Evolutionary conservation across 2,113 vertebrate genomes (phyloP).

Genomic region (Gobiocypris rarus): DNA sequence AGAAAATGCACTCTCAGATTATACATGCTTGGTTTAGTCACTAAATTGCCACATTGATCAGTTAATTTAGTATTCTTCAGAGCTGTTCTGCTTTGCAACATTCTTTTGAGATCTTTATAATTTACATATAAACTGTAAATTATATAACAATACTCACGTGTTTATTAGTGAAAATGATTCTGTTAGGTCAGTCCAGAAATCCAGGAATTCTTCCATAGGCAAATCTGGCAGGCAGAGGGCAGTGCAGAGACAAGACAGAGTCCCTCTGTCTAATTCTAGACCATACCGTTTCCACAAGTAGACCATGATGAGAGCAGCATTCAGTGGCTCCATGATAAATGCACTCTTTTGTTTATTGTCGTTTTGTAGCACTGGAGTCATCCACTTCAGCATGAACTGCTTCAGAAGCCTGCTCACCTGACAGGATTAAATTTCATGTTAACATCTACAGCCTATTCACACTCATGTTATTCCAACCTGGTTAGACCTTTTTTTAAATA

Average conservation of each 20-base stretch:
- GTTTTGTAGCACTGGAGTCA: constrained; percentile 64
- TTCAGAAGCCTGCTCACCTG: constrained; percentile 73
- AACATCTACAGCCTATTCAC: neutral
- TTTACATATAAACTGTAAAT: neutral
- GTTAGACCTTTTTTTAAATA: too few species aligned
- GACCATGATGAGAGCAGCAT: constrained; percentile 68
- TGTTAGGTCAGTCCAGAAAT: constrained; percentile 66
- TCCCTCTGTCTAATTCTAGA: constrained; percentile 35
- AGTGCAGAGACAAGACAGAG: constrained; percentile 63
- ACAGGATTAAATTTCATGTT: neutral
- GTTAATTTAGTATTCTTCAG: too few species aligned
- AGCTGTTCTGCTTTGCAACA: too few species aligned
- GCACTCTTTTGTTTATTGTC: neutral
- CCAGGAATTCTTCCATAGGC: constrained; percentile 58
- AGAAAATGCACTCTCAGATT: too few species aligned
- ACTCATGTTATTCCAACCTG: too few species aligned
- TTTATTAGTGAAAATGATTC: constrained; percentile 58
- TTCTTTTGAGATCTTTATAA: neutral
- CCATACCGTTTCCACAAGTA: constrained; percentile 29
- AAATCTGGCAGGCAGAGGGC: constrained; percentile 66
- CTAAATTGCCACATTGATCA: too few species aligned
- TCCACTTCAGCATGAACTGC: constrained; percentile 61
- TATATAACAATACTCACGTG: constrained; percentile 55
- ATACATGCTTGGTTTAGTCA: too few species aligned
- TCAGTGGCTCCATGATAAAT: constrained; percentile 64